A percentile compares a stretch with the other conserved stretches of the same genome.
These are phyloP conservation scores for Mobula hypostoma DNA, from an alignment of 2,113 vertebrate genomes.

Conservation along the genomic window DNA sequence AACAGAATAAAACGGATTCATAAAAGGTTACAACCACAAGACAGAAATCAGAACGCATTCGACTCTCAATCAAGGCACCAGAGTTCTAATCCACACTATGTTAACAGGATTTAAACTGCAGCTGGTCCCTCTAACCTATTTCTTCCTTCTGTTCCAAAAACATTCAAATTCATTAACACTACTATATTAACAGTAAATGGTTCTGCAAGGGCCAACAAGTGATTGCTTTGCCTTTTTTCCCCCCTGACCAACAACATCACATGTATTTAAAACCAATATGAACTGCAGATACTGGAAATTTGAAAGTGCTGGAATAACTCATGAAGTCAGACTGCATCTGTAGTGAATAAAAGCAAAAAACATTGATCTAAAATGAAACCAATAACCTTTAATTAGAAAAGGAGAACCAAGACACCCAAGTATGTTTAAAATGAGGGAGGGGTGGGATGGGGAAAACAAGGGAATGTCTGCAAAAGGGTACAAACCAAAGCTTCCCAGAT, in stretches of 20 bases:
- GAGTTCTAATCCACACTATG: not conserved
- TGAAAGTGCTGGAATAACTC: too few relatives aligned
- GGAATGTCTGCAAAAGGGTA: too few relatives aligned
- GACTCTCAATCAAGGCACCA: not conserved
- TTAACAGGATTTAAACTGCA: not conserved
- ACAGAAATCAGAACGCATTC: not conserved
- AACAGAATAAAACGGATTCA: not conserved
- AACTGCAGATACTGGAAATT: not conserved
- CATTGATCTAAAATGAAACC: too few relatives aligned
- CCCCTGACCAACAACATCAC: not conserved
- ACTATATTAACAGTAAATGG: not conserved
- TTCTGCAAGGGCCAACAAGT: not conserved
- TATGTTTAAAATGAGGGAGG: too few relatives aligned
- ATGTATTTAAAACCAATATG: not conserved
- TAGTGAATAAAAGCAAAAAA: too few relatives aligned
- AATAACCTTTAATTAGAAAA: too few relatives aligned
- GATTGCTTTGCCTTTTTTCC: not conserved
- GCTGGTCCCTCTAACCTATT: not conserved
- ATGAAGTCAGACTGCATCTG: too few relatives aligned
- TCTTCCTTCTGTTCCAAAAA: not conserved
- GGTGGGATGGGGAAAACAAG: too few relatives aligned
- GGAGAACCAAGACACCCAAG: too few relatives aligned
- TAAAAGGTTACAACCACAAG: not conserved
- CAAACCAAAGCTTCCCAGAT: too few relatives aligned
- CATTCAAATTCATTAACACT: not conserved